Evolutionary conservation across 2,888 invertebrate genomes (phyloP).

Genomic region (Marronus borbonicus): DNA sequence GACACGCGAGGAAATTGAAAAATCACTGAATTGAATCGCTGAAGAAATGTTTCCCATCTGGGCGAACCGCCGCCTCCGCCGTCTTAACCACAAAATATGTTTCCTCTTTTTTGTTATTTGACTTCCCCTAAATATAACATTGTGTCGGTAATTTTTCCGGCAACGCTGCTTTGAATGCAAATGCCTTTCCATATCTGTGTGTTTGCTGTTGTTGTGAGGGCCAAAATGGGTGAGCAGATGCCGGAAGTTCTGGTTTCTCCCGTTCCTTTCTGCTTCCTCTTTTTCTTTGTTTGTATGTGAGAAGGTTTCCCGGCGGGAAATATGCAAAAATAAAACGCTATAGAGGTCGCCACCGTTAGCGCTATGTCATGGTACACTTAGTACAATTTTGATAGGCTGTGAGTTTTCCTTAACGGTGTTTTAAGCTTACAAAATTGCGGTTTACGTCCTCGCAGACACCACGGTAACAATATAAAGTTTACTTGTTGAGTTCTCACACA

Average conservation of each 20-base stretch:
- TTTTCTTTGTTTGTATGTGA: conserved; percentile 35
- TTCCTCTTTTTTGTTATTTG: conserved; percentile 34
- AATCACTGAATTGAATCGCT: conserved; percentile 30
- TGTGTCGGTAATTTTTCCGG: conserved; percentile 32
- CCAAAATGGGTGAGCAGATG: conserved; percentile 33
- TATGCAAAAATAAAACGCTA: conserved; percentile 39
- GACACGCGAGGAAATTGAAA: conserved; percentile 36
- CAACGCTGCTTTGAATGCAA: conserved; percentile 13
- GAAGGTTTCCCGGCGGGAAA: conserved; percentile 36
- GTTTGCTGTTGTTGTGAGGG: conserved; percentile 28
- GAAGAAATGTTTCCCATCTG: conserved; percentile 37
- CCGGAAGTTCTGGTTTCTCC: conserved; percentile 38
- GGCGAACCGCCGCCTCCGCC: neutral
- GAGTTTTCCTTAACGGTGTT: conserved; percentile 15
- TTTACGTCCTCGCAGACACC: neutral
- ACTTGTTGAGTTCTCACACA: conserved; percentile 24
- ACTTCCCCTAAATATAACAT: conserved; percentile 28
- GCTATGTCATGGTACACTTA: conserved; percentile 39
- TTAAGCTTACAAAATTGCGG: conserved; percentile 17
- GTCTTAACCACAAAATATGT: conserved; percentile 19
- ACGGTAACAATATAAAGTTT: conserved; percentile 18
- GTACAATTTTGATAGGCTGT: conserved; percentile 35
- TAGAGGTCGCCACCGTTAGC: conserved; percentile 20
- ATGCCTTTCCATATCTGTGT: conserved; percentile 18
- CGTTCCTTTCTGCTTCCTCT: conserved; percentile 33